Percentiles rank a stretch among this genome's conserved stretches.
Conservation (phyloP, 2,797 vertebrate species). For the Thalassophryne amazonica region DNA sequence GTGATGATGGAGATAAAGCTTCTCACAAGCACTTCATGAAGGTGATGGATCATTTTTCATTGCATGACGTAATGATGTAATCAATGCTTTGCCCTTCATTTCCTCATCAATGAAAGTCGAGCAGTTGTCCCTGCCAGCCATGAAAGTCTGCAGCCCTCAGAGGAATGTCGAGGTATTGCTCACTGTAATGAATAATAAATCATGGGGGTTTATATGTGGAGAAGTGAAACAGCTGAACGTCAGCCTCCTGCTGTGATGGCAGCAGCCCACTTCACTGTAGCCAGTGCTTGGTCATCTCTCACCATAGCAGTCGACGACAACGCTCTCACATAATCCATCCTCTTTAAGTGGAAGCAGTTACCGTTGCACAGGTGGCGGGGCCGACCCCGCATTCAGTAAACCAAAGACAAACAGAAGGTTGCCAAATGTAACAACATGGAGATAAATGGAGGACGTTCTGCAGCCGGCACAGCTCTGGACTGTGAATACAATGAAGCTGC, state of each 20-base stretch:
- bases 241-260: conserved; percentile 59
- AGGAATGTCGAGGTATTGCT: conserved; percentile 58
- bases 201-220: conserved; percentile 37
- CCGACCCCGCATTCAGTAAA: conserved; percentile 37
- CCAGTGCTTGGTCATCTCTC: conserved; percentile 11
- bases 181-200: conserved; percentile 72
- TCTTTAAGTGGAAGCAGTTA: conserved; percentile 34
- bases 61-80: conserved; percentile 1
- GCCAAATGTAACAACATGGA: conserved; percentile 53
- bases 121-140: conserved; percentile 31
- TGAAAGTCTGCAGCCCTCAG: conserved; percentile 36
- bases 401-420: conserved; percentile 58
- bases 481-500: conserved; percentile 3
- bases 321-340: conserved; percentile 49
- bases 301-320: neutral
- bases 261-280: conserved; percentile 29
- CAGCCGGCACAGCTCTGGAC: conserved; percentile 8
- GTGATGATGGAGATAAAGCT: conserved; percentile 41
- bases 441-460: conserved; percentile 55
- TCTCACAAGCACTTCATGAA: conserved; percentile 15
- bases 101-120: conserved; percentile 44
- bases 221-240: conserved; percentile 51
- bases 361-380: conserved; percentile 44
- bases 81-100: conserved; percentile 22
- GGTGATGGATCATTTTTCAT: conserved; percentile 36